phyloP scores from a whole-genome alignment of 1,140 invertebrate species.

The Scaptomyza graminum region DNA sequence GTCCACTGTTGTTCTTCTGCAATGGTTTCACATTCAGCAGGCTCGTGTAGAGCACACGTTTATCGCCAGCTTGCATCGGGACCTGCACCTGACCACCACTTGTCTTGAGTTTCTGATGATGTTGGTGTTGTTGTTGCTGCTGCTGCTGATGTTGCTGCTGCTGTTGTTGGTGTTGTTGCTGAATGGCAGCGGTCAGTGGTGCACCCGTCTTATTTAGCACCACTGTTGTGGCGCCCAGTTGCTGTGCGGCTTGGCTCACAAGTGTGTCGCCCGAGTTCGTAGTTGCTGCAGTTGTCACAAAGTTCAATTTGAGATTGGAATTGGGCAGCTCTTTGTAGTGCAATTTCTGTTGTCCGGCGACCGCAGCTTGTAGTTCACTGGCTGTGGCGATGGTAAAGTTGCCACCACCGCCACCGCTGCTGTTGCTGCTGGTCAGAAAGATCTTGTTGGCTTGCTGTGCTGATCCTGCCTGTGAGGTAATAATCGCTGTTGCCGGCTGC shows the following conservation, averaged over 20 bases:
- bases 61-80: slow-evolving; percentile 52
- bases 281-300: slow-evolving; percentile 55
- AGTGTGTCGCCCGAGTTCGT: slow-evolving; percentile 20
- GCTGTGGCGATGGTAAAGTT: slow-evolving; percentile 79
- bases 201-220: slow-evolving; percentile 65
- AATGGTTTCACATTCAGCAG: slow-evolving; percentile 77
- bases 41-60: slow-evolving; percentile 79
- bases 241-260: slow-evolving; percentile 49
- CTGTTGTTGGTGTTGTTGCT: slow-evolving; percentile 19
- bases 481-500: slow-evolving; percentile 74
- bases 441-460: slow-evolving; percentile 77
- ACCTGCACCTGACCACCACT: slow-evolving; percentile 37
- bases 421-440: slow-evolving; percentile 76
- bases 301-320: slow-evolving; percentile 80
- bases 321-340: slow-evolving; percentile 78
- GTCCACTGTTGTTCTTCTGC: slow-evolving; percentile 81
- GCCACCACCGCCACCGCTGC: slow-evolving; percentile 51
- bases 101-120: slow-evolving; percentile 75
- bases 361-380: slow-evolving; percentile 68
- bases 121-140: slow-evolving; percentile 47
- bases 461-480: slow-evolving; percentile 62
- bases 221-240: slow-evolving; percentile 65
- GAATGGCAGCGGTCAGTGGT: slow-evolving; percentile 11
- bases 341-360: slow-evolving; percentile 58
- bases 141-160: slow-evolving; percentile 62